These are phyloP conservation scores for Danio albolineatus DNA, from an alignment of 2,797 vertebrate genomes.

Conservation along the genomic window DNA sequence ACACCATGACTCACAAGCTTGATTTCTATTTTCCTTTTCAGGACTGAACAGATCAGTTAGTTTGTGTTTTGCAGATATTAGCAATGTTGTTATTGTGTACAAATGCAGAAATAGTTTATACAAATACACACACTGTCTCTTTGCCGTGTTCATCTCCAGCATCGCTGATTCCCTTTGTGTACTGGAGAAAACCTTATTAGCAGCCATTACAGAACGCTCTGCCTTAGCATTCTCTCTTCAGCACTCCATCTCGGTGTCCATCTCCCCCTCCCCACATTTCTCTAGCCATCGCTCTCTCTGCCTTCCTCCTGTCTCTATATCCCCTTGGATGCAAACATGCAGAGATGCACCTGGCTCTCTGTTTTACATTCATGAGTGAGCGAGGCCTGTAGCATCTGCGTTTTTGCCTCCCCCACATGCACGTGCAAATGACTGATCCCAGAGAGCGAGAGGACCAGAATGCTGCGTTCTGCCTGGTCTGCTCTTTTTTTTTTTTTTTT, in stretches of 20 bases:
- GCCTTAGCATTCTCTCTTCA: neutral
- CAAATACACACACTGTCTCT: neutral
- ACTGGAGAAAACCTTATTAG: slow-evolving; percentile 18
- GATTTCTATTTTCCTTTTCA: slow-evolving; percentile 8
- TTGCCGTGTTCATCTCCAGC: neutral
- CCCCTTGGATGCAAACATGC: slow-evolving; percentile 23
- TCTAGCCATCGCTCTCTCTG: neutral
- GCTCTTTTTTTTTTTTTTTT: slow-evolving; percentile 38
- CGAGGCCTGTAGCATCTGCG: slow-evolving; percentile 69
- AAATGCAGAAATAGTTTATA: slow-evolving; percentile 3
- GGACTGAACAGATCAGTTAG: neutral
- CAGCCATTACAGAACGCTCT: slow-evolving; percentile 5
- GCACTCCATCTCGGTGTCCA: slow-evolving; percentile 18
- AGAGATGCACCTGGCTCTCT: slow-evolving; percentile 73
- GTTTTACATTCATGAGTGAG: slow-evolving; percentile 76
- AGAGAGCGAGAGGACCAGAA: slow-evolving; percentile 24
- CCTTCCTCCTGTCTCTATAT: slow-evolving; percentile 4
- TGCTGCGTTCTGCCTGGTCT: slow-evolving; percentile 31
- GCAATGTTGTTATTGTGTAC: neutral
- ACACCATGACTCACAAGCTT: slow-evolving; percentile 5
- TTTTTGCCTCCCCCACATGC: slow-evolving; percentile 40
- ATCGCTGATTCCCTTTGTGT: neutral
- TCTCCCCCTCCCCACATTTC: neutral
- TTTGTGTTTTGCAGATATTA: neutral
- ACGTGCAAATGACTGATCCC: slow-evolving; percentile 27